Conservation (phyloP, 1,140 invertebrate species). For the Frieseomelitta varia region DNA sequence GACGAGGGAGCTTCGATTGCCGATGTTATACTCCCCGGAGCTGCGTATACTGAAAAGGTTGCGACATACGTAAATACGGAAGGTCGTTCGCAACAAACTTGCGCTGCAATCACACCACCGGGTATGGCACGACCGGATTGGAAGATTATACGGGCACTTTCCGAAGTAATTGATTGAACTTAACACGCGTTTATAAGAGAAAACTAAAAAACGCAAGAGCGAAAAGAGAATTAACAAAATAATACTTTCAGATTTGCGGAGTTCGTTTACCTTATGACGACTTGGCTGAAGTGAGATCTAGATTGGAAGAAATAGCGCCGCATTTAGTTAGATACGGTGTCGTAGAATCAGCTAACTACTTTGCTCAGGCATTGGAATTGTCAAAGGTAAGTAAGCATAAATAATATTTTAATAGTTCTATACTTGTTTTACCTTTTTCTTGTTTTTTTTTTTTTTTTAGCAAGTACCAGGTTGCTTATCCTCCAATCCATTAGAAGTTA, state of each 20-base stretch:
- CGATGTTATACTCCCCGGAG: constrained; percentile 96
- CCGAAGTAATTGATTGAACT: constrained; percentile 85
- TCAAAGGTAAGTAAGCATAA: constrained; percentile 82
- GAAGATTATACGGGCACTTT: constrained; percentile 97
- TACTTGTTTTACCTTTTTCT: neutral
- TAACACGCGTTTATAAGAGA: neutral
- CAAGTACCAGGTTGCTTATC: constrained; percentile 83
- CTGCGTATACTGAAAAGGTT: constrained; percentile 99
- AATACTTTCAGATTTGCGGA: constrained; percentile 88
- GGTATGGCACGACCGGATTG: constrained; percentile 98
- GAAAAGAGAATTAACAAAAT: constrained; percentile 22
- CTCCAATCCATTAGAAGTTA: constrained; percentile 87
- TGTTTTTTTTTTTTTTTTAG: constrained; percentile 75
- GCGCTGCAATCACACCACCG: constrained; percentile 95
- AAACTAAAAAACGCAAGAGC: neutral
- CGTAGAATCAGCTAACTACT: constrained; percentile 92
- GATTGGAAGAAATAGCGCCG: constrained; percentile 93
- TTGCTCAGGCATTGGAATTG: constrained; percentile 88
- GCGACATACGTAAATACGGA: constrained; percentile 98
- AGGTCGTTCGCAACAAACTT: constrained; percentile 97
- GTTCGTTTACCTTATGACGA: constrained; percentile 94
- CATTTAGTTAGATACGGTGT: constrained; percentile 93
- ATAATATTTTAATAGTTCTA: neutral
- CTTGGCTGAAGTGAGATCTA: constrained; percentile 90
- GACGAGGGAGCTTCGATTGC: constrained; percentile 96